These are phyloP conservation scores for Bostrychus sinensis DNA, from an alignment of 2,113 vertebrate genomes.

Conservation along the genomic window DNA sequence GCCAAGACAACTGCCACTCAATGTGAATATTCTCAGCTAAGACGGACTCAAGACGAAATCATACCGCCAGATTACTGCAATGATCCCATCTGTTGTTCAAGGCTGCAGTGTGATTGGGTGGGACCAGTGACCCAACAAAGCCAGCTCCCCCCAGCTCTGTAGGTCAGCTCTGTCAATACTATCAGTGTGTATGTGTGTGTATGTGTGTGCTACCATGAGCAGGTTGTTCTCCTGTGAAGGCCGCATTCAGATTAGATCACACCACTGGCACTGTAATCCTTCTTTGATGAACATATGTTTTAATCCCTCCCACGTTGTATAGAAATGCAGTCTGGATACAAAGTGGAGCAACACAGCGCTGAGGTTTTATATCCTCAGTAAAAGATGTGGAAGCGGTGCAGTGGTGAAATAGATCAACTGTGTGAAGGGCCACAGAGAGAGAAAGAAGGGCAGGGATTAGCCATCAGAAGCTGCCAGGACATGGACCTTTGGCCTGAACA, in stretches of 20 bases:
- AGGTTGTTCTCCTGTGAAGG: slow-evolving; percentile 39
- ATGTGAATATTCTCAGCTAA: slow-evolving; percentile 23
- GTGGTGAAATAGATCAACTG: slow-evolving; percentile 5
- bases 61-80: slow-evolving; percentile 39
- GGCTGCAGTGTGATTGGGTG: slow-evolving; percentile 44
- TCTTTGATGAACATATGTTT: slow-evolving; percentile 64
- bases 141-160: slow-evolving; percentile 21
- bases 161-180: slow-evolving; percentile 25
- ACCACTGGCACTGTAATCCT: slow-evolving; percentile 51
- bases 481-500: slow-evolving; percentile 38
- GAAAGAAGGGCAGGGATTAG: slow-evolving; percentile 38
- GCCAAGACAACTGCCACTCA: not conserved
- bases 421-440: slow-evolving; percentile 10
- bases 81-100: slow-evolving; percentile 55
- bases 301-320: slow-evolving; percentile 30
- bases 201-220: slow-evolving; percentile 22
- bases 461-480: slow-evolving; percentile 37
- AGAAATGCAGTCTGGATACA: not conserved
- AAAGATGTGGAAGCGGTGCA: not conserved
- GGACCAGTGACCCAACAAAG: slow-evolving; percentile 30
- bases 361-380: not conserved
- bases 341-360: not conserved
- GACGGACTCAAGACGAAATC: slow-evolving; percentile 36
- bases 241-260: slow-evolving; percentile 52
- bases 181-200: slow-evolving; percentile 8